Percentiles rank a stretch among this genome's conserved stretches.
phyloP scores from a whole-genome alignment of 2,113 vertebrate genomes.

The Tapirus terrestris region DNA sequence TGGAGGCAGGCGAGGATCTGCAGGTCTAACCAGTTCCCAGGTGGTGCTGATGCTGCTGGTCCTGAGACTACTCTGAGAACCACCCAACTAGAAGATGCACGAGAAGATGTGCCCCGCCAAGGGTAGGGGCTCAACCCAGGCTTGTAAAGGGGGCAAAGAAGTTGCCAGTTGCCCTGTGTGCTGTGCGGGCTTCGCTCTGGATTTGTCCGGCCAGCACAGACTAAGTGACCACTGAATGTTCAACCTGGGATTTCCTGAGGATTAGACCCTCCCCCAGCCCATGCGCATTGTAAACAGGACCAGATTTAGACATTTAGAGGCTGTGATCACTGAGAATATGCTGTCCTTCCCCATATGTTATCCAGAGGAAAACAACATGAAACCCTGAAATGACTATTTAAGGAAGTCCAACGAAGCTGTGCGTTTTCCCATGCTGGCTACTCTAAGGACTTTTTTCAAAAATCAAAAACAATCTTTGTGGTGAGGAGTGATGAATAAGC shows the following conservation, averaged over 20 bases:
- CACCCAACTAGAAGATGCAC: neutral
- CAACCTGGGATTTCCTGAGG: neutral
- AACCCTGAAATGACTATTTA: constrained; percentile 36
- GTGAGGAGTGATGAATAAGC: neutral
- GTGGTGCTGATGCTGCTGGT: neutral
- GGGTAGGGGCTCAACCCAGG: neutral
- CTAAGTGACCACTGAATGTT: neutral
- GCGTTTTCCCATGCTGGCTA: neutral
- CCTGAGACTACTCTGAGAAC: neutral
- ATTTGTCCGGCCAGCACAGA: neutral
- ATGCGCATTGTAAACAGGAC: neutral
- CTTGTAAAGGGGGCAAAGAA: neutral
- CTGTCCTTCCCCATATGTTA: neutral
- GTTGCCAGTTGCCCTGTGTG: neutral
- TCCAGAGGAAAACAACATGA: neutral
- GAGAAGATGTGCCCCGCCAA: neutral
- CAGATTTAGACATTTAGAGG: neutral
- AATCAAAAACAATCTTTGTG: neutral
- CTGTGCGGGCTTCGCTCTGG: neutral
- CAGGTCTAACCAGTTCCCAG: neutral
- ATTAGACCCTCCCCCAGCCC: neutral
- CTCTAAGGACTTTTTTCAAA: neutral
- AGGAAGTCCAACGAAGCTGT: constrained; percentile 9
- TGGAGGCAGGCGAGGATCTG: neutral
- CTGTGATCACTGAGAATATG: neutral